Evolutionary conservation across 2,797 vertebrate species (phyloP), one percentile per base, ranked within the genome.

Genomic region (Gymnocypris eckloni): DNA sequence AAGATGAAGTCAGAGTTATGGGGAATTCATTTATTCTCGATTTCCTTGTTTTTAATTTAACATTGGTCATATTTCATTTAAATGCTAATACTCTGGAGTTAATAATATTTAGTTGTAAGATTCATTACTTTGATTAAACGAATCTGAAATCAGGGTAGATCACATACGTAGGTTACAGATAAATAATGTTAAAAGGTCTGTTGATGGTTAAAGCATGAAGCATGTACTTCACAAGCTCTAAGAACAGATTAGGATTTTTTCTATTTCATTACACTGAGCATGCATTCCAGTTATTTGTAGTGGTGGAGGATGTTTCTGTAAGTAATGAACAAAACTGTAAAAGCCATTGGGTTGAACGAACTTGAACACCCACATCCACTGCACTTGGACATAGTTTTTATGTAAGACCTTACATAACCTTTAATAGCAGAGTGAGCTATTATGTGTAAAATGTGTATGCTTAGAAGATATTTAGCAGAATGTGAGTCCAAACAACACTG

Each of bases 381-480:
- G 39, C 39, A 41, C 25, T 67, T 85, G 39, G n/a, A 69, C 7
- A 1, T n/a, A 0, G 39, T 37, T 79, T 79, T 85, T 67, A 70
- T 37, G 8, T 37, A 79, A 79, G 66, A 33, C 66, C 66, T 70
- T 84, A 79, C 52, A 79, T 84, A 79, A 70, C 75, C 83, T 79
- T 71, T 33, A 37, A 78, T 71, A 28, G 1, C n/a, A 16, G 39
- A 41, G 45, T 77, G 59, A 77, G 43, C n/a, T n/a, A n/a, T n/a
- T n/a, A n/a, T n/a, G n/a, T n/a, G n/a, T n/a, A n/a, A n/a, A 61
- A 79, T 33, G 43, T 20, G 48, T 20, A 22, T 37, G 52, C 54
- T 78, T 22, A 59, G 7, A 59, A 15, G 4, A 41, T 18, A 13
- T 33, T 52, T 20, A 6, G 25, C 18, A 75, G 16, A 20, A 52